phyloP scores from a whole-genome alignment of 1,140 invertebrate species.

The Drosophila baimaii region DNA sequence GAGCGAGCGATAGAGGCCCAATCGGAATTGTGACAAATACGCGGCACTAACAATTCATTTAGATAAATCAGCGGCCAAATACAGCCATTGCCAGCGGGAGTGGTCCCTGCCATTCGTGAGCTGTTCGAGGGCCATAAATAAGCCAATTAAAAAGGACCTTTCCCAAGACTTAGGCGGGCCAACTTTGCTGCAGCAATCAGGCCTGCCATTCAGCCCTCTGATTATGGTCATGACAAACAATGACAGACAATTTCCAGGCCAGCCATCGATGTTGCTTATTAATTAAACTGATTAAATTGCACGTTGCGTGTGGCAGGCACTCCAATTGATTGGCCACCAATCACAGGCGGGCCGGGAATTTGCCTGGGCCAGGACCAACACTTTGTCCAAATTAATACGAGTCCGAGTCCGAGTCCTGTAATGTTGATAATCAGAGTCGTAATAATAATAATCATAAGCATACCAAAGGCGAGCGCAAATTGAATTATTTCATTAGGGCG shows the following conservation, averaged over 20 bases:
- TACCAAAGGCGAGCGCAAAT: conserved; percentile 58
- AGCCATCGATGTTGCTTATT: conserved; percentile 53
- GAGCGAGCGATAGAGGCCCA: conserved; percentile 6
- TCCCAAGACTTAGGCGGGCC: not conserved
- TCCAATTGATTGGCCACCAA: conserved; percentile 45
- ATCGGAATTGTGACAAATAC: conserved; percentile 65
- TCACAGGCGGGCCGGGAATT: conserved; percentile 15
- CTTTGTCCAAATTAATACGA: conserved; percentile 58
- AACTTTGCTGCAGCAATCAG: conserved; percentile 49
- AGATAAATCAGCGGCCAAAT: conserved; percentile 64
- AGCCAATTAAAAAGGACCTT: conserved; percentile 45
- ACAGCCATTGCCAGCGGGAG: conserved; percentile 16
- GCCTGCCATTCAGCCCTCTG: conserved; percentile 31
- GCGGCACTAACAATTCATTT: conserved; percentile 76
- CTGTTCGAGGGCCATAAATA: conserved; percentile 46
- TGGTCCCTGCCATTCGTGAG: not conserved
- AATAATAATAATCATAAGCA: conserved; percentile 62
- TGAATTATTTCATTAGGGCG: conserved; percentile 64
- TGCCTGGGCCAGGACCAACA: conserved; percentile 10
- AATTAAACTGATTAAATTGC: conserved; percentile 79
- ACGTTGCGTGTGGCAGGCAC: conserved; percentile 39
- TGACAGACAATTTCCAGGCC: conserved; percentile 39
- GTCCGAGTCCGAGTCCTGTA: conserved; percentile 39
- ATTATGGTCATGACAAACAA: conserved; percentile 48
- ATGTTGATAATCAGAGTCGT: conserved; percentile 49